Conservation (phyloP, 1,140 invertebrate species). For the Akabosia matsudoensis region DNA sequence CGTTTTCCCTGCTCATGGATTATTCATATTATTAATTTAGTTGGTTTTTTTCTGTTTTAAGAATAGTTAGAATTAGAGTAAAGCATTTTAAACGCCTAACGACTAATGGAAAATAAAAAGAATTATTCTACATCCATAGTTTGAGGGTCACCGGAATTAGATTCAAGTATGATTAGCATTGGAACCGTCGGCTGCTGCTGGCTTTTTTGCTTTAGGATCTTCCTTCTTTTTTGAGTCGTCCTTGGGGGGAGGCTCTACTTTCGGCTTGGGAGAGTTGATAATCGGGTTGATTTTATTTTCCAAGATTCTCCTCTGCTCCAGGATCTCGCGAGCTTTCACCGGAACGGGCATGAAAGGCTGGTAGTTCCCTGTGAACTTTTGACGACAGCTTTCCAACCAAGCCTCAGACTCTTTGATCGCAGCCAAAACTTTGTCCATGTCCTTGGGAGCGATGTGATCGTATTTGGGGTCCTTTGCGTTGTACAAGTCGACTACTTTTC, state of each 20-base stretch:
- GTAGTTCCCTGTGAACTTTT: conserved; percentile 57
- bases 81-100: conserved; percentile 1
- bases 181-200: neutral
- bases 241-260: conserved; percentile 57
- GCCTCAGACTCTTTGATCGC: conserved; percentile 55
- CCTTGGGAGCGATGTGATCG: conserved; percentile 73
- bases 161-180: neutral
- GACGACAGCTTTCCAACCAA: conserved; percentile 72
- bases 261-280: conserved; percentile 81
- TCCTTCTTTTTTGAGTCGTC: conserved; percentile 5
- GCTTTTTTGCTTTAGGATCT: conserved; percentile 6
- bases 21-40: too few species aligned
- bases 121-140: conserved; percentile 9
- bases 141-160: neutral
- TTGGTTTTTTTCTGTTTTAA: neutral
- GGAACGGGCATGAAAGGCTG: conserved; percentile 54
- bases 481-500: conserved; percentile 70
- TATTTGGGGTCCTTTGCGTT: conserved; percentile 74
- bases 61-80: neutral
- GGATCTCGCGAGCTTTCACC: conserved; percentile 17
- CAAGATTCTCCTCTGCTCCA: conserved; percentile 52
- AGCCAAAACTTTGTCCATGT: conserved; percentile 68
- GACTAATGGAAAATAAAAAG: neutral
- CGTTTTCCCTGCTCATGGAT: too few species aligned
- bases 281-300: conserved; percentile 68